phyloP scores from a whole-genome alignment of 2,797 vertebrate genomes.

The Staurois parvus region DNA sequence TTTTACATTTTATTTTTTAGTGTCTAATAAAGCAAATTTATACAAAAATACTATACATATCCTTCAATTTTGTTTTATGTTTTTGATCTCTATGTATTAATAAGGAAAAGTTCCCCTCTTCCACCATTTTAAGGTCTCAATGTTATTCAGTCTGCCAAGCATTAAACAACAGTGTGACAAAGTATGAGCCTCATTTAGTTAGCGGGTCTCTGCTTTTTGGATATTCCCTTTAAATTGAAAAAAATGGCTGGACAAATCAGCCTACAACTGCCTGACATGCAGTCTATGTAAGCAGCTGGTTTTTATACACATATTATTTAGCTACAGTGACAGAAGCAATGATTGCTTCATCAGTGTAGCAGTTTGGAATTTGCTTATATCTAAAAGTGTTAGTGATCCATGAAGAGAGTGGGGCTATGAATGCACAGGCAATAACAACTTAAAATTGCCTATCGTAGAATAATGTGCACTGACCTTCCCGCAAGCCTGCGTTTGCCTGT shows the following conservation, averaged over 20 bases:
- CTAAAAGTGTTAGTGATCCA: constrained; percentile 29
- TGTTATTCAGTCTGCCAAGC: too few species aligned
- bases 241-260: not conserved
- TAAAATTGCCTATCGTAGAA: constrained; percentile 27
- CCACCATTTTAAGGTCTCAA: too few species aligned
- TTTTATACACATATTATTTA: not conserved
- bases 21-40: too few species aligned
- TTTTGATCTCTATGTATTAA: too few species aligned
- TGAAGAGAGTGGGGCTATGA: constrained; percentile 24
- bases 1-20: too few species aligned
- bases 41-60: too few species aligned
- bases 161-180: too few species aligned
- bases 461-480: constrained; percentile 37
- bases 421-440: constrained; percentile 25
- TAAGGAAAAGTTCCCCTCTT: too few species aligned
- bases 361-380: constrained; percentile 36
- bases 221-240: not conserved
- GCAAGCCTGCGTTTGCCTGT: constrained; percentile 17
- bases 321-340: constrained; percentile 8
- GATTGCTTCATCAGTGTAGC: constrained; percentile 36
- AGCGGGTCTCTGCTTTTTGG: too few species aligned
- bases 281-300: not conserved
- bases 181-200: too few species aligned
- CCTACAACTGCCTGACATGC: not conserved
- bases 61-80: too few species aligned